phyloP scores from a whole-genome alignment of 2,888 invertebrate genomes.

The Troglohyphantes excavatus region DNA sequence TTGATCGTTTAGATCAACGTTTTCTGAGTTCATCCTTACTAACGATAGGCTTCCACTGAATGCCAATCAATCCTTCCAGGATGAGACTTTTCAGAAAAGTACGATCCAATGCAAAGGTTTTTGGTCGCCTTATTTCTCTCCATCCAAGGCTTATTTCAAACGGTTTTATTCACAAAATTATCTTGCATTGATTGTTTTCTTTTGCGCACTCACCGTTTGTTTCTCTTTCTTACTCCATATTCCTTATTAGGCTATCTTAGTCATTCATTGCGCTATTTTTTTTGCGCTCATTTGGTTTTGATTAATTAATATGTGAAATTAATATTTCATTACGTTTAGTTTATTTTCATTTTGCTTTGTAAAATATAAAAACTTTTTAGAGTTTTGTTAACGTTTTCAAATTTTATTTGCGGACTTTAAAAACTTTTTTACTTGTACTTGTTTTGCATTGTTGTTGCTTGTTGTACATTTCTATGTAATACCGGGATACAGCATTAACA shows the following conservation, averaged over 20 bases:
- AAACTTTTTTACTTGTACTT: too few relatives aligned
- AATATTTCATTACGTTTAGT: too few relatives aligned
- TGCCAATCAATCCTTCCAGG: slow-evolving; percentile 74
- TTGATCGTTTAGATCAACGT: slow-evolving; percentile 69
- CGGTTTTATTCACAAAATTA: slow-evolving; percentile 14
- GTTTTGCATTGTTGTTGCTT: too few relatives aligned
- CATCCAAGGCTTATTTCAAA: slow-evolving; percentile 71
- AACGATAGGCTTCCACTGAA: slow-evolving; percentile 70
- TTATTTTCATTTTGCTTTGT: too few relatives aligned
- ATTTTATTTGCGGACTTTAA: too few relatives aligned
- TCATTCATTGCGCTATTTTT: not conserved
- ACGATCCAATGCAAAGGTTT: slow-evolving; percentile 28
- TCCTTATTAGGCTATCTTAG: not conserved
- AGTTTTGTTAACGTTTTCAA: too few relatives aligned
- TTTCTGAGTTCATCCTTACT: slow-evolving; percentile 65
- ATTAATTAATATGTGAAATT: not conserved
- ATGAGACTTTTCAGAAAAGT: slow-evolving; percentile 72
- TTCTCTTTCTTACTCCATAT: slow-evolving; percentile 19
- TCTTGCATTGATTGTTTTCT: slow-evolving; percentile 65
- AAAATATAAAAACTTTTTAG: too few relatives aligned
- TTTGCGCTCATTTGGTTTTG: too few relatives aligned
- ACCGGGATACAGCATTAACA: too few relatives aligned
- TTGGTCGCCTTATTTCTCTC: slow-evolving; percentile 67
- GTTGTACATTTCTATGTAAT: too few relatives aligned
- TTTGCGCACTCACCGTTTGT: slow-evolving; percentile 46